phyloP scores from a whole-genome alignment of 2,888 invertebrate genomes.

The Heteromyza rotundicornis region DNA sequence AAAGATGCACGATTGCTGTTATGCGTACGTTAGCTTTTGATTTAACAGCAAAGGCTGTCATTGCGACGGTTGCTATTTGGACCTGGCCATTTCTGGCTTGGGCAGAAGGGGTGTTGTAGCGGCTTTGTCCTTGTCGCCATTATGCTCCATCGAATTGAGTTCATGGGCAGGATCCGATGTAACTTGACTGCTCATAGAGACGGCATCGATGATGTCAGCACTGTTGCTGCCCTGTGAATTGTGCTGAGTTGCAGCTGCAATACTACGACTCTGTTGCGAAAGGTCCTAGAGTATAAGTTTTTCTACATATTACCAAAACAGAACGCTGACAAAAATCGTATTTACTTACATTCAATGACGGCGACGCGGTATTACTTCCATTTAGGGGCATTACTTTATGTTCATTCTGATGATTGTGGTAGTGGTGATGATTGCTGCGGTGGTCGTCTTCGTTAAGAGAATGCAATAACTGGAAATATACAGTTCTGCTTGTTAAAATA shows the following conservation, averaged over 20 bases:
- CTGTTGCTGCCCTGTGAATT: slow-evolving; percentile 38
- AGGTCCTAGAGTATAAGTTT: slow-evolving; percentile 34
- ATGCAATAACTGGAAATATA: slow-evolving; percentile 72
- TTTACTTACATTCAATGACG: slow-evolving; percentile 49
- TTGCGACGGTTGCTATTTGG: background rate
- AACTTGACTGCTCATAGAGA: slow-evolving; percentile 51
- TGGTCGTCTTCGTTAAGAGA: slow-evolving; percentile 78
- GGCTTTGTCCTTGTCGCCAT: slow-evolving; percentile 38
- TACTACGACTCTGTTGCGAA: slow-evolving; percentile 46
- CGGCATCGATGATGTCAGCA: slow-evolving; percentile 46
- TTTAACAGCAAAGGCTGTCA: slow-evolving; percentile 18
- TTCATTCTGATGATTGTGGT: slow-evolving; percentile 32
- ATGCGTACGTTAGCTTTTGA: slow-evolving; percentile 2
- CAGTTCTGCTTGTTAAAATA: no score
- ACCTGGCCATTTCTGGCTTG: slow-evolving; percentile 28
- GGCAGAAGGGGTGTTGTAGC: slow-evolving; percentile 49
- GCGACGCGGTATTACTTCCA: slow-evolving; percentile 52
- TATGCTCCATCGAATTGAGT: slow-evolving; percentile 40
- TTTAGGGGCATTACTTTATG: slow-evolving; percentile 38
- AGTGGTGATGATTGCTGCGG: no score
- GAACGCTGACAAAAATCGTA: background rate
- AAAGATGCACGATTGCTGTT: background rate
- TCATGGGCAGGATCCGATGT: slow-evolving; percentile 48
- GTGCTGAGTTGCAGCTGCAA: slow-evolving; percentile 33
- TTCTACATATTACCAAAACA: background rate